A percentile compares a stretch with the other conserved stretches of the same genome.
Evolutionary conservation across 2,797 vertebrate species (phyloP).

Genomic region (Fistularia tabacaria): DNA sequence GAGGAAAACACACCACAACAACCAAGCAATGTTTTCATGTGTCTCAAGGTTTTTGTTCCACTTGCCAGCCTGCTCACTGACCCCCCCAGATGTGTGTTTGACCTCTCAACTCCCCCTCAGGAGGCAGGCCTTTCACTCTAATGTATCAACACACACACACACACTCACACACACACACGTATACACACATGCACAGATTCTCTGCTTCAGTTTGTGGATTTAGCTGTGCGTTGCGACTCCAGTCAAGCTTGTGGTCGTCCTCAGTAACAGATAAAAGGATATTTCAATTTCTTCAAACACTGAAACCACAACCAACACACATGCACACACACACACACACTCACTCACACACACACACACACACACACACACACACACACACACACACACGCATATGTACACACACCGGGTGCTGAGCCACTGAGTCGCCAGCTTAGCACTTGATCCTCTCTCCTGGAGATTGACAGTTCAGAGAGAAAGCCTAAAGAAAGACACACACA

Average conservation of each 20-base stretch:
- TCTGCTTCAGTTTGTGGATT: constrained; percentile 46
- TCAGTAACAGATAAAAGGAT: constrained; percentile 61
- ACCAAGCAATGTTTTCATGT: constrained; percentile 2
- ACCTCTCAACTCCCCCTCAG: constrained; percentile 80
- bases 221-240: constrained; percentile 25
- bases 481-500: constrained; percentile 45
- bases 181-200: constrained; percentile 28
- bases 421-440: constrained; percentile 65
- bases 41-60: constrained; percentile 72
- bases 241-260: constrained; percentile 53
- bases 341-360: constrained; percentile 23
- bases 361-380: constrained; percentile 8
- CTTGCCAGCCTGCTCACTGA: constrained; percentile 77
- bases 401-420: constrained; percentile 38
- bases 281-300: constrained; percentile 57
- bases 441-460: constrained; percentile 69
- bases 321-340: constrained; percentile 27
- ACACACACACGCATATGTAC: too few relatives aligned
- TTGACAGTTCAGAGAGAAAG: constrained; percentile 66
- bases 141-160: constrained; percentile 35
- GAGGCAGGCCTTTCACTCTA: constrained; percentile 29
- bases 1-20: background rate
- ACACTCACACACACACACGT: background rate
- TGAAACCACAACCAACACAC: constrained; percentile 43
- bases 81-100: constrained; percentile 76